Evolutionary conservation across 2,113 vertebrate genomes (phyloP).

Genomic region (Seriola aureovittata): DNA sequence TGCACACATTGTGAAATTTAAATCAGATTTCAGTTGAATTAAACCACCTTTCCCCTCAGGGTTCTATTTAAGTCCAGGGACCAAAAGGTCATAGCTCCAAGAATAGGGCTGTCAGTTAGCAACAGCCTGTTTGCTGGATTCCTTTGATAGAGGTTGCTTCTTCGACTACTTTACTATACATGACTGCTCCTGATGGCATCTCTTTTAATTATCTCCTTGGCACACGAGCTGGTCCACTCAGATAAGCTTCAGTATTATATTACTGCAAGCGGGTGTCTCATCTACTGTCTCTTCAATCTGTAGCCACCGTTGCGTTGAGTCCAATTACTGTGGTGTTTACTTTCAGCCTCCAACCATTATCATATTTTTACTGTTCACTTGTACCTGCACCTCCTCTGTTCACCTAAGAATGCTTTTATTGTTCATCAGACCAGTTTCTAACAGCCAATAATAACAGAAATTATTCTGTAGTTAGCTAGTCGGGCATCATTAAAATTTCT

Average conservation of each 20-base stretch:
- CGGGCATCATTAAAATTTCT: background rate
- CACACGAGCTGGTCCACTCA: slow-evolving; percentile 62
- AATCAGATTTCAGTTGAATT: slow-evolving; percentile 70
- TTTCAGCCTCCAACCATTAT: slow-evolving; percentile 61
- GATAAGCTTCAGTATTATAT: slow-evolving; percentile 77
- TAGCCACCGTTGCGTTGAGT: slow-evolving; percentile 54
- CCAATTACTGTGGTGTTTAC: slow-evolving; percentile 69
- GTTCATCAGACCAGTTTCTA: slow-evolving; percentile 41
- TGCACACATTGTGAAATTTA: slow-evolving; percentile 42
- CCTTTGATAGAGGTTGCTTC: slow-evolving; percentile 60
- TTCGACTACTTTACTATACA: slow-evolving; percentile 39
- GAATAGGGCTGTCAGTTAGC: slow-evolving; percentile 75
- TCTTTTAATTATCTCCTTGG: slow-evolving; percentile 74
- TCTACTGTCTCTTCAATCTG: slow-evolving; percentile 66
- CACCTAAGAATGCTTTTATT: slow-evolving; percentile 8
- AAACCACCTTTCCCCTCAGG: slow-evolving; percentile 55
- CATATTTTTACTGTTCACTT: slow-evolving; percentile 45
- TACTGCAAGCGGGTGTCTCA: slow-evolving; percentile 57
- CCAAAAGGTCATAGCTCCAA: slow-evolving; percentile 70
- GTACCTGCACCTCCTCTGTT: background rate
- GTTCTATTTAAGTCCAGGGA: slow-evolving; percentile 65
- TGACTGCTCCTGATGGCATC: slow-evolving; percentile 63
- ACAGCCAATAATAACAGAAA: slow-evolving; percentile 6
- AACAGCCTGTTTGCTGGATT: slow-evolving; percentile 59
- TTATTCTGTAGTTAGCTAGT: background rate